phyloP scores from a whole-genome alignment of 2,888 invertebrate genomes.

The Oxyteleia sp. region DNA sequence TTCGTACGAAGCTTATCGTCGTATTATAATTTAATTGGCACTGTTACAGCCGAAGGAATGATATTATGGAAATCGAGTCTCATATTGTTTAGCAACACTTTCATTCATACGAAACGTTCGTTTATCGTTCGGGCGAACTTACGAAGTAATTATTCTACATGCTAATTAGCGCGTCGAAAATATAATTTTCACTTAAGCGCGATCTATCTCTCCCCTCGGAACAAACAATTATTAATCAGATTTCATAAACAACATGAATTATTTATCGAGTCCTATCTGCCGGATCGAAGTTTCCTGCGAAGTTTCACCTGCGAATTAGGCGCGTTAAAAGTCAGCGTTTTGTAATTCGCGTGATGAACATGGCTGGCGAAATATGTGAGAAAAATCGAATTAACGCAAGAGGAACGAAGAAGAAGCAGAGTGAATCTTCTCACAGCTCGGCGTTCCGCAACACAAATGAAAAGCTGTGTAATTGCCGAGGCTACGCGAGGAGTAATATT shows the following conservation, averaged over 20 bases:
- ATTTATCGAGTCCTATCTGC: too few species aligned
- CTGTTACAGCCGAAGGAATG: neutral
- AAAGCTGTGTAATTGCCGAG: slow-evolving; percentile 37
- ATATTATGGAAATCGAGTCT: slow-evolving; percentile 7
- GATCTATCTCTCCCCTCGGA: neutral
- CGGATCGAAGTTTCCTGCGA: neutral
- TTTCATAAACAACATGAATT: neutral
- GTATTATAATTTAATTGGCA: slow-evolving; percentile 13
- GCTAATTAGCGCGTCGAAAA: neutral
- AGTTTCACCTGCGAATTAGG: neutral
- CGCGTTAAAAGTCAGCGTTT: neutral
- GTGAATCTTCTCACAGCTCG: slow-evolving; percentile 11
- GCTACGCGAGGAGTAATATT: slow-evolving; percentile 20
- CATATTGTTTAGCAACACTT: neutral
- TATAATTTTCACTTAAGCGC: neutral
- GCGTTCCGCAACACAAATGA: slow-evolving; percentile 15
- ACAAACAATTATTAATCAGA: neutral
- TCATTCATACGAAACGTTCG: neutral
- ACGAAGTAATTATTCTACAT: neutral
- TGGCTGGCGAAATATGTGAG: neutral
- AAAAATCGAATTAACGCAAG: slow-evolving; percentile 12
- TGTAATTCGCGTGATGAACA: neutral
- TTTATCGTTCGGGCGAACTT: neutral
- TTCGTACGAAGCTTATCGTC: neutral
- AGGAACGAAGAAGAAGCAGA: neutral